Evolutionary conservation across 37 sponge, comb jelly and placozoan genomes (phyloP).

Genomic region (Diacarnus erythraeanus): DNA sequence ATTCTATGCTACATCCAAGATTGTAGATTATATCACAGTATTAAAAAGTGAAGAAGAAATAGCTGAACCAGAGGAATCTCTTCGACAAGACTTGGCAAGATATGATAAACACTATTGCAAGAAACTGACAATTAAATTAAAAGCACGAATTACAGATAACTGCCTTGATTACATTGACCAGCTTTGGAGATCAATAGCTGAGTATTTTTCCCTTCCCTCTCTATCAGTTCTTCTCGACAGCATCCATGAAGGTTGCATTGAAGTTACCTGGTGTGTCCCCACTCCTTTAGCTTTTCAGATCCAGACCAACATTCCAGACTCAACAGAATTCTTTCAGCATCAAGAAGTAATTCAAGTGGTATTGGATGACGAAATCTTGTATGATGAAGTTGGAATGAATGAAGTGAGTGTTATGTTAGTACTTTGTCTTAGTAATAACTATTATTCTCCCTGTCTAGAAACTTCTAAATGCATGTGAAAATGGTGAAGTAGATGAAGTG

Average conservation of each 20-base stretch:
- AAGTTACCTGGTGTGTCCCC: not conserved
- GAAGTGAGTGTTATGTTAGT: too few relatives aligned
- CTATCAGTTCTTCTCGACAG: not conserved
- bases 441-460: not conserved
- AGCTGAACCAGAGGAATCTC: not conserved
- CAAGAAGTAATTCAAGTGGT: not conserved
- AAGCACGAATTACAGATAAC: not conserved
- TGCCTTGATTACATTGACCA: slow-evolving; percentile 5
- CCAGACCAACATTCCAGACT: not conserved
- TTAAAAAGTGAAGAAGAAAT: not conserved
- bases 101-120: not conserved
- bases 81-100: not conserved
- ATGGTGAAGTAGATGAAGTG: not conserved
- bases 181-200: not conserved
- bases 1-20: not conserved
- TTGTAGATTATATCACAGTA: not conserved
- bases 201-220: not conserved
- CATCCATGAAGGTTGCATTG: not conserved
- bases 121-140: not conserved
- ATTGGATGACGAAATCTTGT: not conserved
- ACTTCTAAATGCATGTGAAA: not conserved
- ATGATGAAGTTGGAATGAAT: not conserved
- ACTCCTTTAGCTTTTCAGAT: not conserved
- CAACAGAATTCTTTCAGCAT: not conserved
- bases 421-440: too few relatives aligned